phyloP scores from a whole-genome alignment of 2,888 invertebrate species.

The Xylocampa areola region DNA sequence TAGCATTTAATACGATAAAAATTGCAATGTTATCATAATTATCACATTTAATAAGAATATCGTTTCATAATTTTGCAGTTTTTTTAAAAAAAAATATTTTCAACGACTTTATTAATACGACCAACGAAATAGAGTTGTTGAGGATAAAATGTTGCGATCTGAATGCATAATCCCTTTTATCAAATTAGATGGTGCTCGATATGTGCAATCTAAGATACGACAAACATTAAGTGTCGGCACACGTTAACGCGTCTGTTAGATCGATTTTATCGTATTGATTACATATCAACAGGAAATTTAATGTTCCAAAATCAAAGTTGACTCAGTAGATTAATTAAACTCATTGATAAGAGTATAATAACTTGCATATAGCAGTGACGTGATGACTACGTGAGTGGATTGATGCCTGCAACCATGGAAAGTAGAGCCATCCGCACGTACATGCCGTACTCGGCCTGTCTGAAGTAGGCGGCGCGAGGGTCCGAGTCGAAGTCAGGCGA shows the following conservation, averaged over 20 bases:
- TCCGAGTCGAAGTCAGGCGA: constrained; percentile 98
- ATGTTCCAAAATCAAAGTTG: constrained; percentile 19
- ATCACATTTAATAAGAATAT: too few species aligned
- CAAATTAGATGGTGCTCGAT: constrained; percentile 1
- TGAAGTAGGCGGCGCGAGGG: constrained; percentile 99
- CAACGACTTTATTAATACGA: too few species aligned
- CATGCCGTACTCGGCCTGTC: constrained; percentile 99
- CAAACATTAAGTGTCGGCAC: constrained; percentile 38
- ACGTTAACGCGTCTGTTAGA: constrained; percentile 17
- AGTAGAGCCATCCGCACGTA: constrained; percentile 99
- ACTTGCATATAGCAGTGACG: neutral
- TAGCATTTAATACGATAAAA: too few species aligned
- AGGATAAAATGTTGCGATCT: too few species aligned
- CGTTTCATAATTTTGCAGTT: too few species aligned
- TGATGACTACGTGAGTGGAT: constrained; percentile 74
- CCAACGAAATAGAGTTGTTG: too few species aligned
- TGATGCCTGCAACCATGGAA: constrained; percentile 95
- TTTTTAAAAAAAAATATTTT: too few species aligned
- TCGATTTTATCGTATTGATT: constrained; percentile 37
- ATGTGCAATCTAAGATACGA: constrained; percentile 21
- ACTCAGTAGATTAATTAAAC: constrained; percentile 6
- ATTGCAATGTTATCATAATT: too few species aligned
- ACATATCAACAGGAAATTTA: constrained; percentile 23
- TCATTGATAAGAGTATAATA: constrained; percentile 11
- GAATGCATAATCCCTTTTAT: neutral